Base-by-base conservation (phyloP, 2,113 vertebrate species). In the Isurus oxyrinchus region DNA sequence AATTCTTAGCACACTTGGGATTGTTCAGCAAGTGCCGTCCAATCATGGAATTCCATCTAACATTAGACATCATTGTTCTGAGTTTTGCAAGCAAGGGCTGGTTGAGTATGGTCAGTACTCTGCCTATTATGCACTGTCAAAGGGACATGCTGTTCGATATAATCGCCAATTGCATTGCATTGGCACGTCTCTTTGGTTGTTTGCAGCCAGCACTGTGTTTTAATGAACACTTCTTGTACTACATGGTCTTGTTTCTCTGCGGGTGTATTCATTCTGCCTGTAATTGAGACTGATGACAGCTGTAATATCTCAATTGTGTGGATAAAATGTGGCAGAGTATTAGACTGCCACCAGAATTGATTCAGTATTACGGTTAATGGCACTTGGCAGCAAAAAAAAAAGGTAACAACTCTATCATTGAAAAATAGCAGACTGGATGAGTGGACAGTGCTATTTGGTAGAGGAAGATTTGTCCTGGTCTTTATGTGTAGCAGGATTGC, bases 181-280 rank as follows among this genome's bases (percentile, higher is more conserved):
- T 16, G 14, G 16, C 63, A 66, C 63, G 16, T 66, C 63, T 3
- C 63, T 66, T 66, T 0, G 63, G 63, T 16, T 66, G 16, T 66
- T 66, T 27, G 31, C 49, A 90, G 87, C 8, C 57, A 59, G 2
- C 59, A 40, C 6, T 63, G 59, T 61, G 31, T 91, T 88, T 91
- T 91, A 91, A 91, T 59, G 88, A 91, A 91, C 88, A 91, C 31
- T 91, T 91, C 88, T 91, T 91, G 88, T 59, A 84, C 40, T 44
- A 49, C 81, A 84, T 44, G 81, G 40, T 49, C 81, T 84, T 84
- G 81, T 44, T 44, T 44, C 81, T 84, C 81, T 40, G 81, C 49
- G 81, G 88, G 55, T 91, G 57, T 59, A 91, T 91, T 59, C n/a
- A 61, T 49, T 72, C 44, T 95, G 23, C 55, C 67, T 95, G 94